A percentile compares a stretch with the other conserved stretches of the same genome.
Conservation (phyloP, 1,140 invertebrate species). For the Caligus rogercresseyi region DNA sequence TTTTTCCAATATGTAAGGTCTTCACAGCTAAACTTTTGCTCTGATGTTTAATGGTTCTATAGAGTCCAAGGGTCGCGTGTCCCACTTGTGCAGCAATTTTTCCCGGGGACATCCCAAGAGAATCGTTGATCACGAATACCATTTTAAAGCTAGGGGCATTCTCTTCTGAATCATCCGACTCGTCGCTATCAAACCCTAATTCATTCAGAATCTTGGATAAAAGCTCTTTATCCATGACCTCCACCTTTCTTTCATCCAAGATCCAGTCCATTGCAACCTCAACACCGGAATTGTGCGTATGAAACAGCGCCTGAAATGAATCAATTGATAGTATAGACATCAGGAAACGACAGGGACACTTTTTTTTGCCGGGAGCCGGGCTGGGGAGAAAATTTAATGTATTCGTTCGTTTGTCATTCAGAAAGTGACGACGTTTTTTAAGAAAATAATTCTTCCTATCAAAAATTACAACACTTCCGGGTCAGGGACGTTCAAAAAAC, state of each 20-base stretch:
- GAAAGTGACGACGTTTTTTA: too few relatives aligned
- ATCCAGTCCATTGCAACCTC: neutral
- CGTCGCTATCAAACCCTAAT: neutral
- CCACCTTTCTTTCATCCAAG: neutral
- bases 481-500: too few relatives aligned
- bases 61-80: neutral
- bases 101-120: neutral
- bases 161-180: neutral
- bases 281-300: neutral
- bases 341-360: too few relatives aligned
- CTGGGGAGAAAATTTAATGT: too few relatives aligned
- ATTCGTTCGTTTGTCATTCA: too few relatives aligned
- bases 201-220: neutral
- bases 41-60: neutral
- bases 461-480: too few relatives aligned
- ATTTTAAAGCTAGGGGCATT: neutral
- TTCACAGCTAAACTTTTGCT: too few relatives aligned
- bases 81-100: neutral
- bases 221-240: neutral
- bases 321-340: too few relatives aligned
- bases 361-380: too few relatives aligned
- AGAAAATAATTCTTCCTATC: too few relatives aligned
- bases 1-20: too few relatives aligned
- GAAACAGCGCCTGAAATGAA: neutral
- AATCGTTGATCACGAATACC: neutral